A percentile compares a stretch with the other conserved stretches of the same genome.
phyloP scores from a whole-genome alignment of 2,888 invertebrate species.

The Eulithis prunata region DNA sequence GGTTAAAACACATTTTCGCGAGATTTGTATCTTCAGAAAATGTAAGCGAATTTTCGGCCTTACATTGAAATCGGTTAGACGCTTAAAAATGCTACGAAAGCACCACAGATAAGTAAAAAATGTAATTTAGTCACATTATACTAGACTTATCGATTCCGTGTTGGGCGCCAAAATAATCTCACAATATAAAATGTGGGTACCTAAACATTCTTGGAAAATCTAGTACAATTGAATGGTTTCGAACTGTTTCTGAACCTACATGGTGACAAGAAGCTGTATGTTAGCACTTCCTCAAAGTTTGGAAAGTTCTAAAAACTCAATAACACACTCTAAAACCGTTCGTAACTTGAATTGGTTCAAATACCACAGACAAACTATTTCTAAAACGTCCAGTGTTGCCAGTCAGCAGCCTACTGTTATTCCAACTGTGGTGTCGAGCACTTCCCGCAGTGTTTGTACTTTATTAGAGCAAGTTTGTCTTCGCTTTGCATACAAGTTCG shows the following conservation, averaged over 20 bases:
- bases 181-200: too few relatives aligned
- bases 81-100: too few relatives aligned
- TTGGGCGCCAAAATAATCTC: constrained; percentile 11
- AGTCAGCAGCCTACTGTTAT: constrained; percentile 1
- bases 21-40: too few relatives aligned
- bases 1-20: too few relatives aligned
- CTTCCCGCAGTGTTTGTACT: constrained; percentile 73
- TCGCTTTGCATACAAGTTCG: constrained; percentile 64
- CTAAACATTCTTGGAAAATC: too few relatives aligned
- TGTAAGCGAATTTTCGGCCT: too few relatives aligned
- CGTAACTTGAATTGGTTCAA: background rate
- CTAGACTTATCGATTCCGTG: constrained; percentile 1
- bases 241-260: too few relatives aligned
- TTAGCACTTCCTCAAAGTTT: background rate
- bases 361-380: constrained; percentile 2
- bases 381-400: background rate
- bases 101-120: too few relatives aligned
- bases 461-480: constrained; percentile 74
- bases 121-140: too few relatives aligned
- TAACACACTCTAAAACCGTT: background rate
- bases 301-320: background rate
- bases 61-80: too few relatives aligned
- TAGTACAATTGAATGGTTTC: too few relatives aligned
- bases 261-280: too few relatives aligned
- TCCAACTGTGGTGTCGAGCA: constrained; percentile 44